A percentile compares a stretch with the other conserved stretches of the same genome.
Evolutionary conservation across 2,113 vertebrate species (phyloP).

Genomic region (Tyrannus savana): DNA sequence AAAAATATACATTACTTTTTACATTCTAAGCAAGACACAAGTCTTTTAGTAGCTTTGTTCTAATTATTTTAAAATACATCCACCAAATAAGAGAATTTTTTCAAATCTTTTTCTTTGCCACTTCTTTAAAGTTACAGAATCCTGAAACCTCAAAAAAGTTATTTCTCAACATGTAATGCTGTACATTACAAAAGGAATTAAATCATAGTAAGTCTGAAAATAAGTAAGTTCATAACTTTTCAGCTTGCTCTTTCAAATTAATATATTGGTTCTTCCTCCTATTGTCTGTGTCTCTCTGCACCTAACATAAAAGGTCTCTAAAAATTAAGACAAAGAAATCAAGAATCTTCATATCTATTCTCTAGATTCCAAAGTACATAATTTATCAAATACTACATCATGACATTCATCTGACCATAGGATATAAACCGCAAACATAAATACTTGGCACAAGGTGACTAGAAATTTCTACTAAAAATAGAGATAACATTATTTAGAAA

Average conservation of each 20-base stretch:
- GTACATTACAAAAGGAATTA: background rate
- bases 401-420: background rate
- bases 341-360: background rate
- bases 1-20: background rate
- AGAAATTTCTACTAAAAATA: background rate
- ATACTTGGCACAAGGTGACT: background rate
- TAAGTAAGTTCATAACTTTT: slow-evolving; percentile 17
- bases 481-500: background rate
- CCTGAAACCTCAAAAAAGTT: background rate
- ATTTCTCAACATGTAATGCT: background rate
- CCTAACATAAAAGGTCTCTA: slow-evolving; percentile 3
- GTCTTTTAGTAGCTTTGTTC: background rate
- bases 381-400: background rate
- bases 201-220: background rate
- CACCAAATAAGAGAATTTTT: background rate
- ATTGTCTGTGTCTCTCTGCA: background rate
- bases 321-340: background rate
- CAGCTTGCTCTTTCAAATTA: background rate
- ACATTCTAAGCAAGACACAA: background rate
- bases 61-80: background rate
- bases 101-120: background rate
- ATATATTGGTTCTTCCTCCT: background rate
- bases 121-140: background rate
- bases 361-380: background rate
- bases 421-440: background rate